These are phyloP conservation scores for Chanos chanos DNA, from an alignment of 2,797 vertebrate species.

Conservation along the genomic window DNA sequence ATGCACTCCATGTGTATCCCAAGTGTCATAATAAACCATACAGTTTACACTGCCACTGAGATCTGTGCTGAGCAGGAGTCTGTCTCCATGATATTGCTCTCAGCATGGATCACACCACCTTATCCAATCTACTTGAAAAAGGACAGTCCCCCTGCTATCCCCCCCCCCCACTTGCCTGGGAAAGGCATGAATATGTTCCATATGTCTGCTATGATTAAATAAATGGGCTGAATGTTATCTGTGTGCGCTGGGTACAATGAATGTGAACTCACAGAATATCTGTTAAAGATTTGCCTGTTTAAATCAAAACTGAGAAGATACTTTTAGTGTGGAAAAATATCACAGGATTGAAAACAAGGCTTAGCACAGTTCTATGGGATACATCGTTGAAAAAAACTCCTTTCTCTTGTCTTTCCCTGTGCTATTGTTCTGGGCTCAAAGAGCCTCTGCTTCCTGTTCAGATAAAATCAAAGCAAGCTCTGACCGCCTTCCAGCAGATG, in stretches of 20 bases:
- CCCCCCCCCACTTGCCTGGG: not conserved
- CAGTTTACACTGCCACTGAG: slow-evolving; percentile 20
- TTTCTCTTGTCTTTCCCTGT: too few species aligned
- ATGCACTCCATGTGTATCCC: too few species aligned
- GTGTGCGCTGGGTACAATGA: not conserved
- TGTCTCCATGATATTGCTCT: slow-evolving; percentile 32
- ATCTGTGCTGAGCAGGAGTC: slow-evolving; percentile 1
- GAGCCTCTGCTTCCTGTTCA: not conserved
- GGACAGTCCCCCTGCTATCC: not conserved
- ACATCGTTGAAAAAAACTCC: too few species aligned
- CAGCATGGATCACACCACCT: slow-evolving; percentile 20
- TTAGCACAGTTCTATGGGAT: too few species aligned
- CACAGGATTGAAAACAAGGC: too few species aligned
- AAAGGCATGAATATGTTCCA: slow-evolving; percentile 2
- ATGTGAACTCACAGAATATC: too few species aligned
- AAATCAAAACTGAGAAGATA: too few species aligned
- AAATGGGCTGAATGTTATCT: too few species aligned
- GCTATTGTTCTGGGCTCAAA: not conserved
- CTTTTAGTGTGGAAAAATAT: too few species aligned
- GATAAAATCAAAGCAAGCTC: not conserved
- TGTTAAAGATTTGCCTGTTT: too few species aligned
- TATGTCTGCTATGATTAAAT: slow-evolving; percentile 9
- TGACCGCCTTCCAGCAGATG: not conserved
- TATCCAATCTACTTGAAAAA: not conserved
- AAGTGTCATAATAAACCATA: too few species aligned